Conservation (phyloP, 2,888 invertebrate species). For the Deroplatys truncata region DNA sequence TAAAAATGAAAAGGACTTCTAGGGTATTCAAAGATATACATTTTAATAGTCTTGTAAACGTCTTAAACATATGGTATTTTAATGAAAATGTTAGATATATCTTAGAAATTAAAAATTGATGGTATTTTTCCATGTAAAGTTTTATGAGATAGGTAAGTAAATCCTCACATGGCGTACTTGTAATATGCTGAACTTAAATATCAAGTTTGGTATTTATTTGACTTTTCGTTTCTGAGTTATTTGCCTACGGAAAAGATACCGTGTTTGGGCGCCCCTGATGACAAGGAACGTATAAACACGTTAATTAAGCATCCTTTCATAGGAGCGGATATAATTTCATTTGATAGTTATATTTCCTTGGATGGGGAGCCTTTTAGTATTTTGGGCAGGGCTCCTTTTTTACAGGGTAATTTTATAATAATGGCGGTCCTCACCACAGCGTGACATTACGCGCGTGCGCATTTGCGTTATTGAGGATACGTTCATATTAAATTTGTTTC, state of each 20-base stretch:
- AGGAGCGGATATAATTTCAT: neutral
- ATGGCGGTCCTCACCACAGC: neutral
- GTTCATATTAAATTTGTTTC: neutral
- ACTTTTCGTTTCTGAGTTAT: too few species aligned
- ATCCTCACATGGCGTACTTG: too few species aligned
- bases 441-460: neutral
- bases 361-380: neutral
- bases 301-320: neutral
- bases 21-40: too few species aligned
- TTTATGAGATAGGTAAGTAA: too few species aligned
- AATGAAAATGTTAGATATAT: too few species aligned
- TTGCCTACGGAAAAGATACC: rapidly evolving
- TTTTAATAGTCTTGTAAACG: too few species aligned
- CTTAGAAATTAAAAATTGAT: too few species aligned
- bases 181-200: too few species aligned
- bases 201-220: too few species aligned
- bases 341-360: neutral
- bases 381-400: neutral
- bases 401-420: neutral
- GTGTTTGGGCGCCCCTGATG: neutral
- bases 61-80: too few species aligned
- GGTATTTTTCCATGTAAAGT: too few species aligned
- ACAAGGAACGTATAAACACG: neutral
- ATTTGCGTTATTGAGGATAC: neutral
- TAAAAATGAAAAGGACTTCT: too few species aligned